Evolutionary conservation across 2,888 invertebrate genomes (phyloP).

Genomic region (Drosophila acutilabella): DNA sequence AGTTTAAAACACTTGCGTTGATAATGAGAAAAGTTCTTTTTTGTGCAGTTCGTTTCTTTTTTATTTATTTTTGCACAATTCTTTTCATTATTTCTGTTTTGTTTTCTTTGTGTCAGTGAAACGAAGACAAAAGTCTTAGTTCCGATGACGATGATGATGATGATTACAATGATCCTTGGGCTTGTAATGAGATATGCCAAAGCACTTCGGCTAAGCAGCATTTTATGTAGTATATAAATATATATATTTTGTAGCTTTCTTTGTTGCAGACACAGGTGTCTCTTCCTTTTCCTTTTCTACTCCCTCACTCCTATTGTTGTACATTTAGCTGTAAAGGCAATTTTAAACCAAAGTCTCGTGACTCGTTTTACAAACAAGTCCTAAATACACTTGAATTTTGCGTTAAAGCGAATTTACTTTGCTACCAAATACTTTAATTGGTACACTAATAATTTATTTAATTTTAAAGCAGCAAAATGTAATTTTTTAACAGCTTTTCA

Average conservation of each 20-base stretch:
- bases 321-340: conserved; percentile 12
- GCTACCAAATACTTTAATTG: background rate
- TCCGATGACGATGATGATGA: conserved; percentile 24
- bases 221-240: conserved; percentile 12
- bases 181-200: conserved; percentile 69
- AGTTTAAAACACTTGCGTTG: conserved; percentile 70
- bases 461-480: background rate
- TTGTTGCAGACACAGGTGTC: conserved; percentile 45
- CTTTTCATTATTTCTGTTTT: conserved; percentile 48
- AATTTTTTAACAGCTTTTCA: too few species aligned
- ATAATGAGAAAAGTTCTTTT: conserved; percentile 72
- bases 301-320: conserved; percentile 1
- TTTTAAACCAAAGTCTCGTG: conserved; percentile 10
- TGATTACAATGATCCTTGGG: conserved; percentile 68
- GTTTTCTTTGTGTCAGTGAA: conserved; percentile 47
- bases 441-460: background rate
- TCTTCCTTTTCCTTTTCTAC: background rate
- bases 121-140: conserved; percentile 53
- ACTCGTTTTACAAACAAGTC: conserved; percentile 1
- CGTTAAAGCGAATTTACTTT: background rate
- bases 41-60: conserved; percentile 24
- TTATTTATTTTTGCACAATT: conserved; percentile 23
- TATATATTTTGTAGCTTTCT: conserved; percentile 32
- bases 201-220: conserved; percentile 63
- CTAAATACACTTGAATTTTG: conserved; percentile 2